phyloP scores from a whole-genome alignment of 2,797 vertebrate genomes.

The Eulemur mongoz region DNA sequence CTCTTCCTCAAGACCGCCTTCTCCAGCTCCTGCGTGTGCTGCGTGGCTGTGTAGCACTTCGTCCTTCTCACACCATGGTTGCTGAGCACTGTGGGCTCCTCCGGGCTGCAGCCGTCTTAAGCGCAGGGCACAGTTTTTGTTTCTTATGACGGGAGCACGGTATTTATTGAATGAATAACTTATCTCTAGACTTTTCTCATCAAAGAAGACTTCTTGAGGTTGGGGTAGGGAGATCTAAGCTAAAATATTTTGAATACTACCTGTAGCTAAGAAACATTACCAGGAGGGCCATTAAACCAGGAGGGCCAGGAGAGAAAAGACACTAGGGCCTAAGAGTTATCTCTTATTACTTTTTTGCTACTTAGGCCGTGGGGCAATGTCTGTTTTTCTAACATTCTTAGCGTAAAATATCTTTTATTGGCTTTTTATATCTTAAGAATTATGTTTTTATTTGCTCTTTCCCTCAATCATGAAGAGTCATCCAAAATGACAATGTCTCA shows the following conservation, averaged over 20 bases:
- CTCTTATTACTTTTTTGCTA: not conserved
- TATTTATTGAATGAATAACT: not conserved
- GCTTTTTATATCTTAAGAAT: not conserved
- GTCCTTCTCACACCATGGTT: no score
- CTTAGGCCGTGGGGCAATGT: not conserved
- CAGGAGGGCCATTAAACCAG: not conserved
- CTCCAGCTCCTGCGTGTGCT: not conserved
- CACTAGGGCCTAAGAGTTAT: not conserved
- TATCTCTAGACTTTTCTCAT: not conserved
- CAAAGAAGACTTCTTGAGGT: not conserved
- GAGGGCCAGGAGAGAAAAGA: not conserved
- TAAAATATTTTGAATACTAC: constrained; percentile 1
- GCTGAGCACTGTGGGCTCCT: no score
- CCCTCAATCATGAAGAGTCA: not conserved
- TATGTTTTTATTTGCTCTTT: not conserved
- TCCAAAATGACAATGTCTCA: not conserved
- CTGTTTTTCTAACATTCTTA: not conserved
- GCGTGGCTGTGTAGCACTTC: not conserved
- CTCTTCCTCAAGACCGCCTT: not conserved
- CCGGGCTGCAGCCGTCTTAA: not conserved
- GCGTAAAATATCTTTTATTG: not conserved
- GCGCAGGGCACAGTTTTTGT: not conserved
- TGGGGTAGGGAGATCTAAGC: not conserved
- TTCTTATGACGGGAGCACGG: not conserved
- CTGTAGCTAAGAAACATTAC: not conserved